Evolutionary conservation across 2,113 vertebrate species (phyloP).

Genomic region (Solenodon paradoxus): DNA sequence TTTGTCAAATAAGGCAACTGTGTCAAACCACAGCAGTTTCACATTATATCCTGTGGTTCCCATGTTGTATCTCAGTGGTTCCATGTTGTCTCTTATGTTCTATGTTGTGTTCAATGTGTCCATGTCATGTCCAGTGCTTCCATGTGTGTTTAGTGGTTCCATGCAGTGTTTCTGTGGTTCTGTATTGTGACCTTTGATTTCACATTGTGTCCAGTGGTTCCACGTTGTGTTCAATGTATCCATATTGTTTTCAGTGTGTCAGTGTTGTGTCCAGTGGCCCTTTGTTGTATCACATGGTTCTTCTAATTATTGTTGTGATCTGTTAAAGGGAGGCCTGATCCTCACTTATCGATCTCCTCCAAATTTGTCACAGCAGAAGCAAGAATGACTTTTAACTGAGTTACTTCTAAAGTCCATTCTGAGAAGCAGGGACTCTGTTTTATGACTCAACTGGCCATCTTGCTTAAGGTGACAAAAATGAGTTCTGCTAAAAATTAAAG

Average conservation of each 20-base stretch:
- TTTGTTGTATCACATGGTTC: background rate
- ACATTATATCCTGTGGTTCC: too few species aligned
- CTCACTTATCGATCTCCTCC: background rate
- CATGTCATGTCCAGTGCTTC: background rate
- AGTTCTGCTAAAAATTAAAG: background rate
- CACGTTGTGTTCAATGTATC: too few species aligned
- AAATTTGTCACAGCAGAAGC: background rate
- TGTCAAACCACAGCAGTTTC: background rate
- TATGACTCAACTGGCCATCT: background rate
- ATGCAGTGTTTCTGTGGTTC: too few species aligned
- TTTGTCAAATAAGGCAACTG: background rate
- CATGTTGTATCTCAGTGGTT: background rate
- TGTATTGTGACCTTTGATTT: too few species aligned
- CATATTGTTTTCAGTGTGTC: background rate
- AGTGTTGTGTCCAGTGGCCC: background rate
- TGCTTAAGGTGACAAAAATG: background rate
- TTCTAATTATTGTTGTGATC: too few species aligned
- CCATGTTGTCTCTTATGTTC: too few species aligned
- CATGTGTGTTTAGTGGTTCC: too few species aligned
- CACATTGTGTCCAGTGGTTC: too few species aligned
- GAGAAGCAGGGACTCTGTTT: background rate
- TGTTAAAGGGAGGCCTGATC: too few species aligned
- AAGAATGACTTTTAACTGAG: background rate
- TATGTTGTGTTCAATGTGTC: too few species aligned
- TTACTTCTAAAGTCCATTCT: background rate